Percentiles rank a stretch among this genome's conserved stretches.
Conservation (phyloP, 1,140 invertebrate species). For the Planococcus citri region DNA sequence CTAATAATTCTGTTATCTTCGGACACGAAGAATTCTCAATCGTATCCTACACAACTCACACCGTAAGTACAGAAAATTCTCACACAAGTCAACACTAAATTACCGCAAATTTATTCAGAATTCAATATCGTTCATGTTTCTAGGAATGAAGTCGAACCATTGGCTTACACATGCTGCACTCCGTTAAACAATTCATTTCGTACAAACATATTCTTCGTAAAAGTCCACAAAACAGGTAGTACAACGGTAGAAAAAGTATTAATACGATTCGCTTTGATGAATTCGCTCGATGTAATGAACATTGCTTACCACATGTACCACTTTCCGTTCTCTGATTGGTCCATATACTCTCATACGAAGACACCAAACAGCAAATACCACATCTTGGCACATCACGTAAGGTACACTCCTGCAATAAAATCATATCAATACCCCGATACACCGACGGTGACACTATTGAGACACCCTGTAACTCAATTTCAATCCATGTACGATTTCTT, state of each 20-base stretch:
- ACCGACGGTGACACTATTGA: conserved; percentile 33
- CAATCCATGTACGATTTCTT: conserved; percentile 33
- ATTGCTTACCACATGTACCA: conserved; percentile 35
- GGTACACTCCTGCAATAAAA: conserved; percentile 30
- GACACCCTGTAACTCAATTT: conserved; percentile 34
- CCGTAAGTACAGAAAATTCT: no score
- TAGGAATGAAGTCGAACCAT: no score
- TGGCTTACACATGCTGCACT: background rate
- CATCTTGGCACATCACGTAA: conserved; percentile 31
- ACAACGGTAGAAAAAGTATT: conserved; percentile 39
- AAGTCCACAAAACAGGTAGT: conserved; percentile 40
- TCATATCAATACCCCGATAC: conserved; percentile 33
- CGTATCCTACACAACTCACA: no score
- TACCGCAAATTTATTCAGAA: no score
- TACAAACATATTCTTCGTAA: conserved; percentile 34
- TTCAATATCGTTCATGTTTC: no score
- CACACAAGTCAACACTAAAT: no score
- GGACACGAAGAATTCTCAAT: no score
- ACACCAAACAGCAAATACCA: conserved; percentile 26
- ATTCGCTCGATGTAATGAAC: conserved; percentile 35
- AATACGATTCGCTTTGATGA: conserved; percentile 34
- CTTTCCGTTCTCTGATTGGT: background rate
- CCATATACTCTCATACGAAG: background rate
- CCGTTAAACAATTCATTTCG: background rate
- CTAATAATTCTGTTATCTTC: no score